Evolutionary conservation across 2,797 vertebrate genomes (phyloP), one percentile per base, ranked within the genome.

Genomic region (Liparis tanakae): DNA sequence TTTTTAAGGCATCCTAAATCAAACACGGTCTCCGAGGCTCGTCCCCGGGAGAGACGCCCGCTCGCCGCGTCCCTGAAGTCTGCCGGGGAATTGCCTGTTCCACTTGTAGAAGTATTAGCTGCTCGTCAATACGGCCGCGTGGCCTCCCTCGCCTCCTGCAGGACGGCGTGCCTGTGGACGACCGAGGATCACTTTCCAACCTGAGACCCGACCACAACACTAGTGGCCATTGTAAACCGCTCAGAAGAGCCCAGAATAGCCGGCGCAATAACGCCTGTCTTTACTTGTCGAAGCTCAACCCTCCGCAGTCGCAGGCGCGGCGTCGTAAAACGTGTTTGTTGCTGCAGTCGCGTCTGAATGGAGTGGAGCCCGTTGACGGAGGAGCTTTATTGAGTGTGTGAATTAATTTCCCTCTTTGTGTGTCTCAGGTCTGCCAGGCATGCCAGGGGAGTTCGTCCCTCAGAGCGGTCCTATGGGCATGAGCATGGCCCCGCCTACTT

Each of bases 391-490:
- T 41, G 72, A 83, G 76, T 61, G 51, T 1, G 39, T 73, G 33
- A 74, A 77, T 74, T 76, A 1, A 56, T 80, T 70, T 74, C 20
- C 80, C 17, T 81, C 54, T 73, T 90, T 76, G 93, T 48, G 17
- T 80, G 25, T 76, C 94, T 72, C 94, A 99, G 97, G 97, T 98
- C 95, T 98, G 94, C 96, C 96, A 96, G 96, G 96, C 96, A 95
- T 97, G 95, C 95, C 96, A 91, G 97, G 96, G 96, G 98, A 97
- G 93, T 97, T 94, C 86, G 94, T 97, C 96, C 96, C 97, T 97
- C 98, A 98, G 97, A 96, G 96, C 94, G 97, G 96, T 97, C 97
- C 97, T 95, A 94, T 97, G 97, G 96, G 96, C 96, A 97, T 99
- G 95, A 97, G 96, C 96, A 97, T 98, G 97, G 96, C 96, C 94